Evolutionary conservation across 2,888 invertebrate species (phyloP), one percentile per base, ranked within the genome.

Genomic region (Hyles lineata): DNA sequence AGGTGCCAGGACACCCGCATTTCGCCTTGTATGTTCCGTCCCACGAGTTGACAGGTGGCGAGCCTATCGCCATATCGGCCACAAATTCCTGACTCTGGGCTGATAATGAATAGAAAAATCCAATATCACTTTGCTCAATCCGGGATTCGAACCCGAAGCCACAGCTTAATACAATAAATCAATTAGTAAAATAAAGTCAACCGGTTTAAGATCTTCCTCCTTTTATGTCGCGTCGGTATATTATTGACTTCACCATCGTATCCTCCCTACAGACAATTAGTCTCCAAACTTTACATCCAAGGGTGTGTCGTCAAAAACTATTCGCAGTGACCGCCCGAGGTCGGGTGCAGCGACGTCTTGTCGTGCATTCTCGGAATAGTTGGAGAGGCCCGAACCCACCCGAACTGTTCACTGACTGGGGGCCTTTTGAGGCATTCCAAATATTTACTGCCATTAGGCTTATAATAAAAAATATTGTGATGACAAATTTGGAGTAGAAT

Each of bases 351-450:
- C 35, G 21, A 23, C 60, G 17, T 43, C 35, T 71, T 43, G 19
- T 21, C 23, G 21, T 35, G 29, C n/a, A 60, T 71, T 71, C 25
- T 71, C 43, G 60, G 60, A 19, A 71, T 71, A 71, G 70, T 71
- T 60, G 21, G 43, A 7, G 60, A 21, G 59, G 15, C 58, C 60
- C 43, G 43, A 23, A 23, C 15, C 11, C 60, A 25, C 0, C 58
- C 35, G 25, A 60, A 43, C 43, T 35, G 35, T 67, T 60, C 70
- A 23, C 19, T 43, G 59, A 60, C 60, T 35, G 23, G 23, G 52
- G 19, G 17, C 58, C 58, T 19, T 29, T 19, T 15, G n/a, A 58
- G 55, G n/a, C 17, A 58, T 70, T 70, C 29, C 70, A 58, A 67
- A 23, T 23, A 67, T 23, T 23, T 50, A 6, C 8, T 50, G 3